Conservation (phyloP, 2,113 vertebrate genomes). For the Elaphurus davidianus region DNA sequence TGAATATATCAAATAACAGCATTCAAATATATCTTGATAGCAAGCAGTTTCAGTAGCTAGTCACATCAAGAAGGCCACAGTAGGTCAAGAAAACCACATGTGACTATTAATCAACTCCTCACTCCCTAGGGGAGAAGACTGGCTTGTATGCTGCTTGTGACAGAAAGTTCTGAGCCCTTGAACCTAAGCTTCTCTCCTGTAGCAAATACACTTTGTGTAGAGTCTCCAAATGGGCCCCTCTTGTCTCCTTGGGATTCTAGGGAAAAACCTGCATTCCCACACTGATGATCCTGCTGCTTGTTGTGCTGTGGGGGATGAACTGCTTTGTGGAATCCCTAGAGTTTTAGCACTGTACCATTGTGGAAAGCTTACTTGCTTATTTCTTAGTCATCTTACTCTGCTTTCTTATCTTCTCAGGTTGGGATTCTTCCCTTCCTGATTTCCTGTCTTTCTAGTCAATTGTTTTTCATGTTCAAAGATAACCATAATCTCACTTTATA, state of each 20-base stretch:
- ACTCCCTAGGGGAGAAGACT: neutral
- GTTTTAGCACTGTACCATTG: accelerated
- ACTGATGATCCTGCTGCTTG: neutral
- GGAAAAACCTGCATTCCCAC: neutral
- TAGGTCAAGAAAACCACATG: neutral
- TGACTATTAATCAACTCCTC: neutral
- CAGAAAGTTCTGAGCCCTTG: neutral
- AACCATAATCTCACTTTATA: neutral
- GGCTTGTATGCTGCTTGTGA: neutral
- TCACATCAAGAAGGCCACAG: neutral
- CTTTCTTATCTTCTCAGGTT: neutral
- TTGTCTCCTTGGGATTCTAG: neutral
- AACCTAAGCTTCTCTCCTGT: neutral
- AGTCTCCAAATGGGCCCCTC: neutral
- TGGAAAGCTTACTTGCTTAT: neutral
- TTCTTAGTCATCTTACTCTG: neutral
- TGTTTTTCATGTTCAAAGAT: neutral
- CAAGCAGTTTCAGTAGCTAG: neutral
- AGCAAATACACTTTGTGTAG: too few relatives aligned
- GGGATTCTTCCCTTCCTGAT: neutral
- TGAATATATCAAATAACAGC: neutral
- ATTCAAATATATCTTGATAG: neutral
- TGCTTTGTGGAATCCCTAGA: neutral
- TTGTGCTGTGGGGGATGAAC: neutral
- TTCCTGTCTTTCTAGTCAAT: neutral